A percentile compares a stretch with the other conserved stretches of the same genome.
Conservation (phyloP, 2,888 invertebrate genomes). For the Lycophotia porphyrea region DNA sequence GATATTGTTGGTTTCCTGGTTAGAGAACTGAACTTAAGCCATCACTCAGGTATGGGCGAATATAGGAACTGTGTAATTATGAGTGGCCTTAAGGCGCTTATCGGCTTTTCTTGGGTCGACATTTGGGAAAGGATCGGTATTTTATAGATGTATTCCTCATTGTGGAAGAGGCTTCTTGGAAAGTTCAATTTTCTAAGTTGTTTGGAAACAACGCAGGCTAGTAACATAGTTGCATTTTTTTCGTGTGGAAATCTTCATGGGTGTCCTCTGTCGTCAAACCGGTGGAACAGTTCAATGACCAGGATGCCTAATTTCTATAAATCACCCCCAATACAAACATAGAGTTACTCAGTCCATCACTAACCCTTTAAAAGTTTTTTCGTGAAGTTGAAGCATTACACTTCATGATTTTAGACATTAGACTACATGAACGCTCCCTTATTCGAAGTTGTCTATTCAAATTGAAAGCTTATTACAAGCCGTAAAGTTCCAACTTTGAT, state of each 20-base stretch:
- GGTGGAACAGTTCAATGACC: neutral
- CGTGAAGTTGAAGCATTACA: neutral
- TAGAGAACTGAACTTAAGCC: neutral
- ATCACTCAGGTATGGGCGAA: neutral
- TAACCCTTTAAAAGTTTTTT: neutral
- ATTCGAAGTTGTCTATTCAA: neutral
- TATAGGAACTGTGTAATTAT: neutral
- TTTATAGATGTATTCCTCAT: neutral
- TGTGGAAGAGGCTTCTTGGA: neutral
- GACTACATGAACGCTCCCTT: too few relatives aligned
- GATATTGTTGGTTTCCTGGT: neutral
- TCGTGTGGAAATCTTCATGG: neutral
- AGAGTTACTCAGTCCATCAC: neutral
- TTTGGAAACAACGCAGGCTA: neutral
- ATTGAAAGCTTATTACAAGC: neutral
- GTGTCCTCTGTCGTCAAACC: neutral
- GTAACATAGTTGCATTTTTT: neutral
- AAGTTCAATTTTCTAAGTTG: neutral
- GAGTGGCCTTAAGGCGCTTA: neutral
- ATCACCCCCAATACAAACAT: neutral
- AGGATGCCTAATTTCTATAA: neutral
- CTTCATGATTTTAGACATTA: too few relatives aligned
- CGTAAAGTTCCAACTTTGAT: conserved; percentile 4
- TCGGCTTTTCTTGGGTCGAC: too few relatives aligned
- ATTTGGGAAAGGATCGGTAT: neutral